Base-by-base conservation (phyloP, 2,797 vertebrate genomes). In the Pygocentrus nattereri region DNA sequence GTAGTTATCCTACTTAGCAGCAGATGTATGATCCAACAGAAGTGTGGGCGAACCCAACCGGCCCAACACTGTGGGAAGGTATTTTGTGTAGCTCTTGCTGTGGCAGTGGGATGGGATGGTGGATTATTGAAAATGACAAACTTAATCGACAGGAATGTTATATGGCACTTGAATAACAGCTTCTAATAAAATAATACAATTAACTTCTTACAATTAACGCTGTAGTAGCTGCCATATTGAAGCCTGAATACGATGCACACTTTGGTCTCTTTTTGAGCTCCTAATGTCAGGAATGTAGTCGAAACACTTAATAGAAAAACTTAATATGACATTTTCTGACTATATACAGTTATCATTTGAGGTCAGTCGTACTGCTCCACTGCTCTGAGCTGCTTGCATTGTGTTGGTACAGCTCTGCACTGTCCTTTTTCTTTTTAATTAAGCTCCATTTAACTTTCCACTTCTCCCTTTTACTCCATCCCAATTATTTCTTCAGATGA, bases 341-440 rank as follows among this genome's bases (percentile, higher is more conserved):
- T n/a, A 21, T 44, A 72, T 27, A n/a, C 30, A 25, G 52, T 89
- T 84, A 86, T 74, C 84, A 87, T 78, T 74, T 5, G 21, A 50
- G 74, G 41, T 25, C 68, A 68, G 38, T 30, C 19, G 31, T n/a
- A 30, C 30, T 0, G 25, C 5, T 30, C 62, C 70, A 23, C 52
- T 50, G 62, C 68, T 50, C 74, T 4, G 47, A 47, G 68, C 59
- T 52, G 50, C 73, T 70, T 27, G 87, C 80, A 88, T 81, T 86
- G 47, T 87, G 90, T 82, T 85, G 84, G 77, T 84, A 89, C 79
- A 87, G 78, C 71, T 50, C 52, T 7, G 58, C 30, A 16, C 79
- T 80, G 84, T 86, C 86, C 85, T 87, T 86, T 85, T 69, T 68
- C 44, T 58, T 52, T 76, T 76, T 91, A 92, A 92, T 93, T 89